Evolutionary conservation across 2,888 invertebrate genomes (phyloP), one percentile per base, ranked within the genome.

Genomic region (Coelopa pilipes): DNA sequence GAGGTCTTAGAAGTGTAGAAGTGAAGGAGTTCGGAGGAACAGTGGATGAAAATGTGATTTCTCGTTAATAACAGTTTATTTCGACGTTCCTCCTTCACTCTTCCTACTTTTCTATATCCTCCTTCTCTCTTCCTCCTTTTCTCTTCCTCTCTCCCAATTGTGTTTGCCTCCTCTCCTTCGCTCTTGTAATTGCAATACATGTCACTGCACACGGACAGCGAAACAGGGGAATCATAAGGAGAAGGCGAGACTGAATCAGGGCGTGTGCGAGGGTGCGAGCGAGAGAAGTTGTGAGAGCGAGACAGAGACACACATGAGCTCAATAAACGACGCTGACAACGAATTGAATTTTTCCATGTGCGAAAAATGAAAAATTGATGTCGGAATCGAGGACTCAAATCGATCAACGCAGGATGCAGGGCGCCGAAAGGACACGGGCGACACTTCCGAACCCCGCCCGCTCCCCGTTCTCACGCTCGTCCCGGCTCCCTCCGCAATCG

Each of bases 361-460:
- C 21, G 59, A 69, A 69, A 57, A 69, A 59, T 69, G 59, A 34
- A 69, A 69, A 69, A 69, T 69, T 69, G 34, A 19, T 69, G 46
- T 69, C 59, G 57, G 59, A 69, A 59, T 69, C 19, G 59, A 69
- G 59, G 57, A 46, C 59, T 69, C 59, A 69, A 69, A 69, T 59
- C 69, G 46, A 69, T 69, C 69, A 69, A 69, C n/a, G 47, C 45
- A 69, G 45, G 57, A 68, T 55, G 68, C 3, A 47, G 17, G 19
- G 10, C 17, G 13, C 17, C 46, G 34, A 7, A 34, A 34, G 34
- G 34, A 34, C 34, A 34, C 34, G 34, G 34, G 34, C 34, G 34
- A 34, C 2, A 2, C 34, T 34, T 7, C 34, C 34, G 34, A 34
- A 34, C 7, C 34, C 34, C 7, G 4, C 34, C 34, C 34, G 2